phyloP scores from a whole-genome alignment of 2,797 vertebrate genomes.

The Chelidonichthys spinosus region DNA sequence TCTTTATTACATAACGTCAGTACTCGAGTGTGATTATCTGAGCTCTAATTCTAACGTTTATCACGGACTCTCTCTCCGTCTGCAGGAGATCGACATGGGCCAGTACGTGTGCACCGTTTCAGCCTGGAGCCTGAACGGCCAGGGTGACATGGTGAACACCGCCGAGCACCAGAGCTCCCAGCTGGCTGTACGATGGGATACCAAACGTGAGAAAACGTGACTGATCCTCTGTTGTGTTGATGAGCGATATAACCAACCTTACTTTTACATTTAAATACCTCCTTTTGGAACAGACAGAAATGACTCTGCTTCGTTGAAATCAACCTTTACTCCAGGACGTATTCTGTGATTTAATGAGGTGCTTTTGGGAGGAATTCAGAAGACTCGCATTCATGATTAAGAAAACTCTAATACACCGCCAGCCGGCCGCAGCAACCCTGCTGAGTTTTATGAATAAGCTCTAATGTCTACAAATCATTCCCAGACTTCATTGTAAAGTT shows the following conservation, averaged over 20 bases:
- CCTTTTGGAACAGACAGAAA: not conserved
- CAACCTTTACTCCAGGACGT: not conserved
- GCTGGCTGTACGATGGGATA: slow-evolving; percentile 72
- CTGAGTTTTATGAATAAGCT: slow-evolving; percentile 36
- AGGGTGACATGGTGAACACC: slow-evolving; percentile 62
- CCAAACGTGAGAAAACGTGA: slow-evolving; percentile 70
- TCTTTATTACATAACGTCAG: too few species aligned
- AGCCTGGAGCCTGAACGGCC: slow-evolving; percentile 64
- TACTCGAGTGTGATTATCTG: not conserved
- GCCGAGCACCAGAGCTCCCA: slow-evolving; percentile 65
- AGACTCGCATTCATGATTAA: slow-evolving; percentile 8
- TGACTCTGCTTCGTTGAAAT: not conserved
- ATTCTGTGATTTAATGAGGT: slow-evolving; percentile 19
- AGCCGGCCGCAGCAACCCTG: not conserved
- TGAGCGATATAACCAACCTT: too few species aligned
- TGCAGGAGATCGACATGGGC: slow-evolving; percentile 81
- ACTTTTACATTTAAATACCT: too few species aligned
- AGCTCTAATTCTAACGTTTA: not conserved
- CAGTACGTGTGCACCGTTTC: slow-evolving; percentile 77
- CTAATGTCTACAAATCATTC: slow-evolving; percentile 31
- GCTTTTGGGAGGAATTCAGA: not conserved
- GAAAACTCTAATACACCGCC: not conserved
- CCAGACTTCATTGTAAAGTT: slow-evolving; percentile 46
- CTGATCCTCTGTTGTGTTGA: not conserved
- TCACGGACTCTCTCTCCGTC: not conserved